phyloP scores from a whole-genome alignment of 2,113 vertebrate species.

The Siniperca knerii region DNA sequence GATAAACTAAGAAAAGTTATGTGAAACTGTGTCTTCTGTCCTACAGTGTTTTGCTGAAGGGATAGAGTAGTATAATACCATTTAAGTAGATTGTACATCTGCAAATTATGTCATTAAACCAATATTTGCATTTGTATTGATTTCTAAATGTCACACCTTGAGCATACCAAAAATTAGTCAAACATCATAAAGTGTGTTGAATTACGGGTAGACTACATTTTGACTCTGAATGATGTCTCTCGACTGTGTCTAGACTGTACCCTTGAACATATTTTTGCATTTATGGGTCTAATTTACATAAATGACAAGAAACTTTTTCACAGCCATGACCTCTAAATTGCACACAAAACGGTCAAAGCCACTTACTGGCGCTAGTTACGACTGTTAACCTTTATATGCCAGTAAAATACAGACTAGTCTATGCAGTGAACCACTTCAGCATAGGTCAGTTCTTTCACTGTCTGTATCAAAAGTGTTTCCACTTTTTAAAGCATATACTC shows the following conservation, averaged over 20 bases:
- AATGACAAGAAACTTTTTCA: background rate
- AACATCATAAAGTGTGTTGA: background rate
- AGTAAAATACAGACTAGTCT: background rate
- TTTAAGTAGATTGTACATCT: background rate
- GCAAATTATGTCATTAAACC: background rate
- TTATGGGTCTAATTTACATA: conserved; percentile 16
- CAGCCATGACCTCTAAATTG: background rate
- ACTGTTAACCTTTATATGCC: conserved; percentile 8
- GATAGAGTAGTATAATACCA: background rate
- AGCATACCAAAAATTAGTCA: background rate
- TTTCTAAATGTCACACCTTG: background rate
- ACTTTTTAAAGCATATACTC: conserved; percentile 39
- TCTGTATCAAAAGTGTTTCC: conserved; percentile 18
- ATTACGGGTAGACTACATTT: background rate
- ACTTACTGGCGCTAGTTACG: background rate
- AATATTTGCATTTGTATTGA: conserved; percentile 23
- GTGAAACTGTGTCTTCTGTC: background rate
- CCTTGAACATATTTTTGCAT: conserved; percentile 21
- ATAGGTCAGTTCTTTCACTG: conserved; percentile 4
- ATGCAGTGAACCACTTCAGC: background rate
- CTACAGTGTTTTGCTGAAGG: background rate
- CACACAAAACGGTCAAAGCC: conserved; percentile 10
- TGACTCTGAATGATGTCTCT: conserved; percentile 14
- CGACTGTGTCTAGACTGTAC: conserved; percentile 24
- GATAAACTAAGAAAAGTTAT: background rate